Base-by-base conservation (phyloP, 1,140 invertebrate genomes). In the Archivesica marissinica region DNA sequence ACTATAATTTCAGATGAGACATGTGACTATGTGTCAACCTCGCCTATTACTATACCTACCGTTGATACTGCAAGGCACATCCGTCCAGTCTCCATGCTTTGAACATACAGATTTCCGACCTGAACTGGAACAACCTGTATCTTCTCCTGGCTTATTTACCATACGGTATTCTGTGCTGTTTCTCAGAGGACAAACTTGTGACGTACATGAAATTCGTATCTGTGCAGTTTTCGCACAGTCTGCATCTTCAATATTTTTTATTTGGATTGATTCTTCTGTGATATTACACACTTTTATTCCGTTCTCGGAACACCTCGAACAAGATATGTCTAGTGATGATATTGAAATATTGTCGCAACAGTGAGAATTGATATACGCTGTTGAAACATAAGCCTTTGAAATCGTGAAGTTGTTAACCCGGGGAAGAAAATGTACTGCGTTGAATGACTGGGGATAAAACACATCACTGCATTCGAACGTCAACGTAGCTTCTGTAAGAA, bases 281-380 rank as follows among this genome's bases (percentile, higher is more conserved):
- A 70, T 17, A 23, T 70, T 41, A 70, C 66, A 70, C 20, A 70
- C 25, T 70, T 70, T 70, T 47, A 70, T 44, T n/a, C 66, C 66
- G 23, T 70, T 70, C 33, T 44, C 20, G 13, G 66, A 38, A 23
- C 66, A 70, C 1, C 9, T 30, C 3, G 66, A 70, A 70, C 66
- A 70, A 23, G 2, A 9, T 9, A 28, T 47, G 25, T 39, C 66
- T 25, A 23, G 9, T 23, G 66, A 70, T 6, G 25, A n/a, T 2
- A 70, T 30, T 15, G 39, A 4, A 25, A 70, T 70, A 23, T 70
- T 47, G 7, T 41, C 23, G 25, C 66, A 70, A 25, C 66, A 70
- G 23, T 38, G 66, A 25, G 66, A 70, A 0, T 70, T 70, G 25
- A 70, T 39, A 38, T 44, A n/a, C 23, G 47, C 33, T 44, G 25